phyloP scores from a whole-genome alignment of 2,113 vertebrate species.

The Rhinoptilus africanus region DNA sequence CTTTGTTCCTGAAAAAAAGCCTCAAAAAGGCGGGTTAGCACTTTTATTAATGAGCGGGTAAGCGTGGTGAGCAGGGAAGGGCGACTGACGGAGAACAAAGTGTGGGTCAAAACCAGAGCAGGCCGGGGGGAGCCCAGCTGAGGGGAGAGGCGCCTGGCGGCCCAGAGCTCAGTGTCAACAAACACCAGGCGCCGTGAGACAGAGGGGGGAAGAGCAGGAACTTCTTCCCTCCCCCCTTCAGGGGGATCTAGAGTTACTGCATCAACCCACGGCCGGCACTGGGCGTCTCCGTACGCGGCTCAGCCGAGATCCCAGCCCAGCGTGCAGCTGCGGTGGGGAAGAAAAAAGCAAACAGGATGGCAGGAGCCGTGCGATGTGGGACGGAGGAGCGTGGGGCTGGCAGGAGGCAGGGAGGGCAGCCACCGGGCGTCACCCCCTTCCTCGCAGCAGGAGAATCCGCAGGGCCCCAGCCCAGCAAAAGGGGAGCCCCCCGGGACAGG shows the following conservation, averaged over 20 bases:
- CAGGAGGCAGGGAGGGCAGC: too few species aligned
- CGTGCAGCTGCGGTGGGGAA: neutral
- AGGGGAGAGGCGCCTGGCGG: neutral
- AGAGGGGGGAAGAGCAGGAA: neutral
- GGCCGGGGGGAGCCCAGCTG: neutral
- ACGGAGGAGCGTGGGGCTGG: neutral
- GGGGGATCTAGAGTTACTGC: neutral
- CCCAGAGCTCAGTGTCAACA: neutral
- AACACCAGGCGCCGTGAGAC: neutral
- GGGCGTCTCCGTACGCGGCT: neutral
- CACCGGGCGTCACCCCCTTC: neutral
- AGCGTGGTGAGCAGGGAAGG: neutral
- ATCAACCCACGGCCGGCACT: accelerated
- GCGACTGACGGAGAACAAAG: neutral
- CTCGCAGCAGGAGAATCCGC: accelerated
- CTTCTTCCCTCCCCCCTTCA: neutral
- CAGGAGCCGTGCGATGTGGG: neutral
- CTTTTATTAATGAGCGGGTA: neutral
- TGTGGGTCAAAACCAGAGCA: neutral
- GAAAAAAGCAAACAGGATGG: neutral
- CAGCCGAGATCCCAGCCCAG: neutral
- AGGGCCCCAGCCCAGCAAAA: neutral
- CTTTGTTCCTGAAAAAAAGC: neutral
- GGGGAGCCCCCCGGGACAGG: neutral
- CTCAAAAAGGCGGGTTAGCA: neutral